Evolutionary conservation across 2,888 invertebrate genomes (phyloP).

Genomic region (Tridacna crocea): DNA sequence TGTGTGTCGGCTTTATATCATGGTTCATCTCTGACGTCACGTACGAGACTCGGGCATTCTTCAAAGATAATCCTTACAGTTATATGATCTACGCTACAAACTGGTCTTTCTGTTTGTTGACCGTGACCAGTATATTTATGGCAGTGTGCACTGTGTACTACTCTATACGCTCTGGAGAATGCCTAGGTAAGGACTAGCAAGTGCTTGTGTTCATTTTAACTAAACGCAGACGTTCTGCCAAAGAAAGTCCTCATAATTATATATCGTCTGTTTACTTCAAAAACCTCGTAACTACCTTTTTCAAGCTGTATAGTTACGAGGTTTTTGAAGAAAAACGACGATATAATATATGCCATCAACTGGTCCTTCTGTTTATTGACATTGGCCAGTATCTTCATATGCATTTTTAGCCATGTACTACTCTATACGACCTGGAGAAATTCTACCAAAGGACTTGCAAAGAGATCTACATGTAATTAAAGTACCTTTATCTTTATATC

Average conservation of each 20-base stretch:
- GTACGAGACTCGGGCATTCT: slow-evolving; percentile 75
- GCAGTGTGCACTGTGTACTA: slow-evolving; percentile 70
- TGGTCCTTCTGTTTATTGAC: slow-evolving; percentile 80
- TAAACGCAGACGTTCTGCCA: not conserved
- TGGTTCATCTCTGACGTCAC: slow-evolving; percentile 76
- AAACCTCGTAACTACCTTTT: too few species aligned
- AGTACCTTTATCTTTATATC: too few species aligned
- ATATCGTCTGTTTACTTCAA: too few species aligned
- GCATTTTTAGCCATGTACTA: slow-evolving; percentile 70
- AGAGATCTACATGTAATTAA: too few species aligned
- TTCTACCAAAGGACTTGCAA: slow-evolving; percentile 45
- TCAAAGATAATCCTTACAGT: slow-evolving; percentile 68
- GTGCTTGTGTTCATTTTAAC: too few species aligned
- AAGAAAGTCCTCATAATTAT: too few species aligned
- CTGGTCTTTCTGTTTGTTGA: slow-evolving; percentile 80
- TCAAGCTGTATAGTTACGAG: too few species aligned
- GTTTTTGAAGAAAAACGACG: too few species aligned
- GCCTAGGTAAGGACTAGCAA: slow-evolving; percentile 55
- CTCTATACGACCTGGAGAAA: slow-evolving; percentile 62
- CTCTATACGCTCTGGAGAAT: slow-evolving; percentile 62
- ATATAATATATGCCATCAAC: slow-evolving; percentile 81
- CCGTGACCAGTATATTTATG: slow-evolving; percentile 68
- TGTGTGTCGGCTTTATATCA: slow-evolving; percentile 67
- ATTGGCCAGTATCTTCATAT: slow-evolving; percentile 67
- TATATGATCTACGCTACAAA: slow-evolving; percentile 81